Evolutionary conservation across 2,797 vertebrate genomes (phyloP), one percentile per base, ranked within the genome.

Genomic region (Taeniopygia guttata): DNA sequence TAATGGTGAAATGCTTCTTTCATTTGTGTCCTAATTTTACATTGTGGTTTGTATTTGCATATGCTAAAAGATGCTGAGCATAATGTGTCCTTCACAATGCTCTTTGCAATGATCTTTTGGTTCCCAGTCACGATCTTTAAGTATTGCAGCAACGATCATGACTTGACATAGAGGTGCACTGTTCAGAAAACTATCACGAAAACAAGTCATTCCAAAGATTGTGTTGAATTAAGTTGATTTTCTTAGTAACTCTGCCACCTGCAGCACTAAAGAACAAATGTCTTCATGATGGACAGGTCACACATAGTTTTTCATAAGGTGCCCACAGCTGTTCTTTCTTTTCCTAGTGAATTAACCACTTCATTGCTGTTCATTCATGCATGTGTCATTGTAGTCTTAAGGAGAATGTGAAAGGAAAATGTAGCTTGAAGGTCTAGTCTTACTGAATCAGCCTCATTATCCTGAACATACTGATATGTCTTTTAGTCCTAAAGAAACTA

Each of bases 241-340:
- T 92, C 87, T 94, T 95, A 93, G 91, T 96, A 95, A 89, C 85
- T 96, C 86, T 94, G 86, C 93, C 93, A 94, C 87, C 95, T 95
- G 95, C 90, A 95, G 75, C 89, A 96, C 75, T 93, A 94, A 91
- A 91, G 95, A 88, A 94, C 90, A 95, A 95, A 95, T 85, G 70
- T 79, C 79, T 90, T 64, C 82, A 8, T 93, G 94, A 96, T 94
- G 94, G 97, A 96, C 90, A 87, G 93, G 92, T 96, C 95, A 94
- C 93, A 92, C 84, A 84, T 68, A 46, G 81, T 83, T 96, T 95
- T 97, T 91, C 86, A 93, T 93, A 94, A 94, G 83, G 68, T 94
- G 38, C 76, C 46, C 77, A 95, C 96, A 97, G 96, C 94, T 96
- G 94, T 88, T 94, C 83, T 82, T 94, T 91, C 90, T 93, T 96